A percentile compares a stretch with the other conserved stretches of the same genome.
Conservation (phyloP, 2,113 vertebrate species). For the Gymnocephalus cernua region DNA sequence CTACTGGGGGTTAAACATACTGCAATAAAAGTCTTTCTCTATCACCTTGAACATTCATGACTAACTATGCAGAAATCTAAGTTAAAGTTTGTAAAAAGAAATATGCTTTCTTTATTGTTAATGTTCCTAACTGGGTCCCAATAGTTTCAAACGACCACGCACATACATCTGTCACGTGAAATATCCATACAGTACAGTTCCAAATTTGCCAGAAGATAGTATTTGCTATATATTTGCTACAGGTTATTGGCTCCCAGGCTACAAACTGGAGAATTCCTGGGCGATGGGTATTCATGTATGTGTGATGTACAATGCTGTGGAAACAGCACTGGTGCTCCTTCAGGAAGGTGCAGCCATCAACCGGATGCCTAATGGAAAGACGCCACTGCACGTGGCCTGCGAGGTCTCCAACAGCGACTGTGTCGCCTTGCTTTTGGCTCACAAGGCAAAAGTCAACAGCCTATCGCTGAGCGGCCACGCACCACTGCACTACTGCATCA, state of each 20-base stretch:
- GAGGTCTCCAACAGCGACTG: conserved; percentile 87
- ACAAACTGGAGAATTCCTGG: conserved; percentile 95
- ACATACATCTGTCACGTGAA: neutral
- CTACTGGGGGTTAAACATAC: neutral
- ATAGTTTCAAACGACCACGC: neutral
- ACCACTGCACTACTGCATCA: conserved; percentile 91
- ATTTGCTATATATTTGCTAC: conserved; percentile 34
- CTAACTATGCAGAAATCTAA: neutral
- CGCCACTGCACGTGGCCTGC: conserved; percentile 94
- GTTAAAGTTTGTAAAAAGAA: neutral
- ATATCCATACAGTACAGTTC: neutral
- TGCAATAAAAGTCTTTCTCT: neutral
- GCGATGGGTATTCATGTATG: conserved; percentile 94
- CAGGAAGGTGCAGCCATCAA: conserved; percentile 91
- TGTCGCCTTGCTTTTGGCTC: conserved; percentile 88
- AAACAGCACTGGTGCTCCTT: conserved; percentile 88
- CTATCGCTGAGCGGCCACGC: conserved; percentile 92
- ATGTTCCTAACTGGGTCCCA: neutral
- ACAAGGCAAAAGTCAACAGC: conserved; percentile 89
- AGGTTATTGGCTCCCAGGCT: conserved; percentile 96
- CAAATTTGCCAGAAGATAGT: too few relatives aligned
- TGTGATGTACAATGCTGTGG: conserved; percentile 90
- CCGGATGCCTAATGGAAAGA: conserved; percentile 95
- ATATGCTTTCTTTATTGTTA: neutral
- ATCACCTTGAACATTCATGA: neutral